phyloP scores from a whole-genome alignment of 2,888 invertebrate species.

The Eumerus sabulonum region DNA sequence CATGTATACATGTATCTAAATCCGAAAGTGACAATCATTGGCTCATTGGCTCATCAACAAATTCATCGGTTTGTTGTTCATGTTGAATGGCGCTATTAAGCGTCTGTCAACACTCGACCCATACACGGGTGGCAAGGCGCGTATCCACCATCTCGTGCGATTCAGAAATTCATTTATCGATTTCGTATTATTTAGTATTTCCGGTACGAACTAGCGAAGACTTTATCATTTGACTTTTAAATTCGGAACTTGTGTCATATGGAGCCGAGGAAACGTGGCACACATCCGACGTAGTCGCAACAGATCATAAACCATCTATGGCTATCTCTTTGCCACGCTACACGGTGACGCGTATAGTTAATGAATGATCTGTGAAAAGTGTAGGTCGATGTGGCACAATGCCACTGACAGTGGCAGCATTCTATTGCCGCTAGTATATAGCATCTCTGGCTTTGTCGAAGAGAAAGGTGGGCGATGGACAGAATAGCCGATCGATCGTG shows the following conservation, averaged over 20 bases:
- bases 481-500: constrained; percentile 44
- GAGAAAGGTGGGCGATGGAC: constrained; percentile 53
- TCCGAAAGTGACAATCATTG: constrained; percentile 54
- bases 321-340: constrained; percentile 5
- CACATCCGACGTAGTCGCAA: background rate
- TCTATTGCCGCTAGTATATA: background rate
- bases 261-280: constrained; percentile 36
- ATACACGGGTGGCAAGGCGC: background rate
- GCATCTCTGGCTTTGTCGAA: constrained; percentile 20
- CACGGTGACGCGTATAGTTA: constrained; percentile 8
- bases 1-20: constrained; percentile 29
- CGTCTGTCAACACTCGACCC: constrained; percentile 61
- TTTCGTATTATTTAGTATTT: constrained; percentile 58
- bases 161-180: constrained; percentile 34
- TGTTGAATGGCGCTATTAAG: constrained; percentile 52
- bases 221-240: constrained; percentile 53
- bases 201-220: constrained; percentile 32
- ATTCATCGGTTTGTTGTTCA: constrained; percentile 23
- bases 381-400: constrained; percentile 56
- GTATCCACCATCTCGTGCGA: background rate
- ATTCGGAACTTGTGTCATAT: constrained; percentile 62
- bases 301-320: constrained; percentile 16
- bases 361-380: constrained; percentile 62
- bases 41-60: constrained; percentile 45
- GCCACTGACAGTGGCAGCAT: constrained; percentile 12